Evolutionary conservation across 2,888 invertebrate genomes (phyloP).

Genomic region (Seladonia tumulorum): DNA sequence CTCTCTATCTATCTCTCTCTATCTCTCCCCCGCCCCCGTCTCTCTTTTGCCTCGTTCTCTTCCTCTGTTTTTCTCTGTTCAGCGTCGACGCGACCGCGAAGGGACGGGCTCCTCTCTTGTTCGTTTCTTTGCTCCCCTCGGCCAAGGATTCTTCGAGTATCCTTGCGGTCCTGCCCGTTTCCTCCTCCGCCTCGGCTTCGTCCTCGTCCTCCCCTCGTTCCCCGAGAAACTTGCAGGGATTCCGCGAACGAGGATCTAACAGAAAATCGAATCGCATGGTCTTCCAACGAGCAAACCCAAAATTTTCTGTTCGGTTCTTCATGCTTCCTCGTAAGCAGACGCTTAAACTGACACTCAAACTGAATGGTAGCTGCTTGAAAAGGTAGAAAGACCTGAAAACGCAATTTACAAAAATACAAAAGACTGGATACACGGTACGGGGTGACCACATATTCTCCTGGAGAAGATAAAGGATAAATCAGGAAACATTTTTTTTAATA

Average conservation of each 20-base stretch:
- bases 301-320: background rate
- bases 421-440: no score
- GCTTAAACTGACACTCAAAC: no score
- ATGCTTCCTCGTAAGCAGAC: background rate
- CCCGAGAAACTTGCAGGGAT: slow-evolving; percentile 21
- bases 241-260: slow-evolving; percentile 37
- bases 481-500: no score
- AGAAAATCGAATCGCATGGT: background rate
- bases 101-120: background rate
- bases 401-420: no score
- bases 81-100: slow-evolving; percentile 33
- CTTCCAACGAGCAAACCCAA: background rate
- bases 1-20: background rate
- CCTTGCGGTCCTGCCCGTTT: slow-evolving; percentile 9
- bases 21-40: background rate
- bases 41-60: slow-evolving; percentile 6
- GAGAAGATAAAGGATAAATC: no score
- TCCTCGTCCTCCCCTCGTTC: background rate
- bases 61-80: slow-evolving; percentile 52
- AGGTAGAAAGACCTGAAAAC: no score
- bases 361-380: no score
- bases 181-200: background rate
- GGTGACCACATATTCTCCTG: no score
- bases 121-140: slow-evolving; percentile 45
- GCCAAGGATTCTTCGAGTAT: slow-evolving; percentile 51